Evolutionary conservation across 2,888 invertebrate genomes (phyloP).

Genomic region (Trichopoda pennipes): DNA sequence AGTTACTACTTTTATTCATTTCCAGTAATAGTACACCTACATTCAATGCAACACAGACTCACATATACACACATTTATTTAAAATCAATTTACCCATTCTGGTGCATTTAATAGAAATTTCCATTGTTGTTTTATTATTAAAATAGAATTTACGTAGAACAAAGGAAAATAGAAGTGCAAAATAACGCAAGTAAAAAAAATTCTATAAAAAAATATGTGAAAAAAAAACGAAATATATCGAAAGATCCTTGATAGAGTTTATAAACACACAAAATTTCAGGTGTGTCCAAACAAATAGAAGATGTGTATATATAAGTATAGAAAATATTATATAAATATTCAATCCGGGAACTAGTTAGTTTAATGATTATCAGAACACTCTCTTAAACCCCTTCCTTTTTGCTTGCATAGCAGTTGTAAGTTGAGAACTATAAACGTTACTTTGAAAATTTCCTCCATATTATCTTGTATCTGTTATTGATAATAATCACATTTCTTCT

Average conservation of each 20-base stretch:
- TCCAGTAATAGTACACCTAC: constrained; percentile 11
- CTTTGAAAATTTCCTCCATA: no score
- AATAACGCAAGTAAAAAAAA: constrained; percentile 8
- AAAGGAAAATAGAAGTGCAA: constrained; percentile 1
- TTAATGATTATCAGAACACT: no score
- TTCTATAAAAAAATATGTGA: constrained; percentile 15
- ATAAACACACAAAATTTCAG: not conserved
- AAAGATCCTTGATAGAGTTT: constrained; percentile 1
- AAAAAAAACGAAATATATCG: constrained; percentile 2
- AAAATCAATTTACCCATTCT: not conserved
- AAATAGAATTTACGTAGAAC: constrained; percentile 35
- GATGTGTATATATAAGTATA: not conserved
- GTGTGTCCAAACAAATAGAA: constrained; percentile 5
- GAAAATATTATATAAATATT: no score
- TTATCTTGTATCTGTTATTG: no score
- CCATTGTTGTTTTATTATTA: constrained; percentile 47
- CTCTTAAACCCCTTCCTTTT: no score
- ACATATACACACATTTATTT: not conserved
- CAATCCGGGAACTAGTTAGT: no score
- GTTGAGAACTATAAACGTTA: no score
- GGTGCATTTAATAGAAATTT: constrained; percentile 60
- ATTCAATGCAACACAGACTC: not conserved
- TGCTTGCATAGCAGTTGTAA: no score
- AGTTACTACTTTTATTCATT: constrained; percentile 14
- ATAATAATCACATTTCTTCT: no score